Evolutionary conservation across 2,797 vertebrate species (phyloP).

Genomic region (Aphelocoma californica): DNA sequence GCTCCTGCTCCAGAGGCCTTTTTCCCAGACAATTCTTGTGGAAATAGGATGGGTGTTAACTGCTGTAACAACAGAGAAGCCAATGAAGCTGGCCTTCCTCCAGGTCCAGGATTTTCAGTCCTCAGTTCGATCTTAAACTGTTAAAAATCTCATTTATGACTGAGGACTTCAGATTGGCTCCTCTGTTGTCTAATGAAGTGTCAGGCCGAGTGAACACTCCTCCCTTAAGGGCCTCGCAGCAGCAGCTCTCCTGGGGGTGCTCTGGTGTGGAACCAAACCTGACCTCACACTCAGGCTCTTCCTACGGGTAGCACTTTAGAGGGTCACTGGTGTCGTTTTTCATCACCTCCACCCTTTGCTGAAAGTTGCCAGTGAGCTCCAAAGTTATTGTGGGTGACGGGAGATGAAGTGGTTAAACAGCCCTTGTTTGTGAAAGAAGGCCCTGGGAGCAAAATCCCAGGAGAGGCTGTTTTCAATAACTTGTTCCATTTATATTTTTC

Average conservation of each 20-base stretch:
- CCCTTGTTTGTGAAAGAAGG: neutral
- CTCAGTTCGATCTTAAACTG: neutral
- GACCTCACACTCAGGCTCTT: neutral
- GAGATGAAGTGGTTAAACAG: neutral
- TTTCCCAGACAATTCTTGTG: neutral
- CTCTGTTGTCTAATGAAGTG: neutral
- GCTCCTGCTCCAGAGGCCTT: neutral
- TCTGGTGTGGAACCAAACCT: neutral
- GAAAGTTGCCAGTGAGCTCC: neutral
- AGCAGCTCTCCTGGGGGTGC: neutral
- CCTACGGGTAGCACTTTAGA: neutral
- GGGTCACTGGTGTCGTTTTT: neutral
- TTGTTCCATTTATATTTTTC: constrained; percentile 13
- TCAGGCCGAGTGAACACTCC: neutral
- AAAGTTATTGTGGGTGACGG: neutral
- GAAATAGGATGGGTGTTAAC: neutral
- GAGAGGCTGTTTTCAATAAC: neutral
- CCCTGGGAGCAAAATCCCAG: neutral
- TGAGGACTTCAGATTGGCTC: neutral
- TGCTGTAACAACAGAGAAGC: neutral
- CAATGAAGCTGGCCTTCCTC: neutral
- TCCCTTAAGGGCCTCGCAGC: neutral
- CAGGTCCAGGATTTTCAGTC: neutral
- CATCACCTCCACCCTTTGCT: neutral
- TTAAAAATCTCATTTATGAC: neutral